Base-by-base conservation (phyloP, 1,140 invertebrate genomes). In the Panulirus ornatus region DNA sequence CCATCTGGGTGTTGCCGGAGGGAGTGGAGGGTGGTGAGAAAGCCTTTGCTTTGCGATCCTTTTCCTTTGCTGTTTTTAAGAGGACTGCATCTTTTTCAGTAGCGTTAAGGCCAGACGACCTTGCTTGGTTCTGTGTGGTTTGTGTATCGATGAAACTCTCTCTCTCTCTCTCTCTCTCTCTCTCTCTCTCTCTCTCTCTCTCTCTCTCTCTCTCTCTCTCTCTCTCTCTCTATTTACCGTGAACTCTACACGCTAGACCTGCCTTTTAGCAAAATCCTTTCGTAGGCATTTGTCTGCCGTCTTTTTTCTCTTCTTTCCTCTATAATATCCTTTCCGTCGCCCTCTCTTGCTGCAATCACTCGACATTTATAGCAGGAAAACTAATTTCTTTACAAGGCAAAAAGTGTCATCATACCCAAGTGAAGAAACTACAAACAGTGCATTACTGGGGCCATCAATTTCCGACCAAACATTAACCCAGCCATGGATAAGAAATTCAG, bases 341-440 rank as follows among this genome's bases (percentile, higher is more conserved):
- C 22, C 70, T 76, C 73, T 34, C 30, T 34, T 38, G n/a, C 30
- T 5, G 3, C 70, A 2, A 16, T 5, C 70, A 16, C 30, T 14
- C 30, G 44, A 58, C 54, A 40, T 76, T 42, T 14, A 51, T 27
- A 51, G 44, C 42, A 51, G 27, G 36, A 44, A 44, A 47, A 3
- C 76, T 79, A 44, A 79, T 79, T 79, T 79, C 44, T 27, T 22
- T 42, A 79, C 44, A 47, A 36, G 42, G 76, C 51, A 79, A 79
- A 79, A 79, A 79, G 51, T 79, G 42, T 47, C 51, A 47, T 47
- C 76, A 47, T 79, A 40, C 76, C 76, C 27, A 79, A 47, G 47
- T 79, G 76, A 42, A n/a, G 51, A 22, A 79, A 79, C 44, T 79
- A 79, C 76, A 40, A 79, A 79, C 76, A 79, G 36, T 79, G 76